Evolutionary conservation across 2,888 invertebrate genomes (phyloP), one percentile per base, ranked within the genome.

Genomic region (Stenolophus ochropezus): DNA sequence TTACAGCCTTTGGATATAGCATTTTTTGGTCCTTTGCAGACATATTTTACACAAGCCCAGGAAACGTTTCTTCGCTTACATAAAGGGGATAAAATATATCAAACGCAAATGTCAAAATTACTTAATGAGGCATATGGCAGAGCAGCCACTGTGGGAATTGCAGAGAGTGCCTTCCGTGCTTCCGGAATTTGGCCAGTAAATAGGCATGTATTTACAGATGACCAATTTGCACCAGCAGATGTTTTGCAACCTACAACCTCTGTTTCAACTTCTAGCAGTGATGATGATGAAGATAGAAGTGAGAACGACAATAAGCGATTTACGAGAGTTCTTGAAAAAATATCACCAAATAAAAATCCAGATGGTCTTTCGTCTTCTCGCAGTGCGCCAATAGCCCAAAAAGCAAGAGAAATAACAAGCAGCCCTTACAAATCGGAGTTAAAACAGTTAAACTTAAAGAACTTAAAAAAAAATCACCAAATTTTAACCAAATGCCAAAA

Each of bases 1-100:
- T 69, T 84, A 8, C 85, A 85, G 53, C 84, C 83, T 51, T 61
- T 85, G 23, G 83, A 85, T 74, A 83, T 83, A 16, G 80, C 82
- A 33, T 85, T 84, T 79, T 84, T 83, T 77, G 81, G 80, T 65
- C 83, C 82, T 4, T 71, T 84, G 20, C 81, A 81, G 58, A 82
- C 69, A 11, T 83, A 83, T 75, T 83, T 82, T 65, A 69, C 53
- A 11, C 82, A 84, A 75, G 82, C 80, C 33, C 77, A 77, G 53
- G 82, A 82, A 82, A 85, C 83, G 47, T 84, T 82, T 81, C 71
- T 85, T n/a, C 71, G 82, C 49, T 47, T 56, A 23, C 65, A 84
- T 82, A 65, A 76, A 20, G 83, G 82, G 27, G 27, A 42, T 58
- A 21, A 49, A 25, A 75, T 84, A 6, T 33, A 78, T 47, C 84